These are phyloP conservation scores for Sternarchorhynchus goeldii DNA, from an alignment of 2,797 vertebrate species.

Conservation along the genomic window DNA sequence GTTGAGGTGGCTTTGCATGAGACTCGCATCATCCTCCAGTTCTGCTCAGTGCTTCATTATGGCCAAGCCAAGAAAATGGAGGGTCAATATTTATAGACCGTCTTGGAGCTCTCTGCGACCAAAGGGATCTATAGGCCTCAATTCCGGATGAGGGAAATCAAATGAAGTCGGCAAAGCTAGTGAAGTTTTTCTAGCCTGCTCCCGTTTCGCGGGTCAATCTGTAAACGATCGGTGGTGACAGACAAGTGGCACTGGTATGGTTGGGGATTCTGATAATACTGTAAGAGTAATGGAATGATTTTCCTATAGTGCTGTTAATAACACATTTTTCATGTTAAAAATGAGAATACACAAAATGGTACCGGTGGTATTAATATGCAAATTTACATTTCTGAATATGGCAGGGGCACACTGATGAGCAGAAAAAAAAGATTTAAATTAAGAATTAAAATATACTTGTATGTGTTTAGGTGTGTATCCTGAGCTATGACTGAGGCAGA, in stretches of 20 bases:
- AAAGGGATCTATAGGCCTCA: constrained; percentile 67
- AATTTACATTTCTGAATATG: constrained; percentile 19
- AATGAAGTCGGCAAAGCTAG: constrained; percentile 72
- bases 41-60: constrained; percentile 79
- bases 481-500: constrained; percentile 46
- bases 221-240: constrained; percentile 63
- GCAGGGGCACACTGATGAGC: neutral
- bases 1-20: constrained; percentile 70
- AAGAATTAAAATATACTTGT: neutral
- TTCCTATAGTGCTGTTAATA: neutral
- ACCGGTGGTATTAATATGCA: constrained; percentile 25
- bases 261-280: constrained; percentile 44
- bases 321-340: neutral
- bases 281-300: constrained; percentile 4
- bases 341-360: neutral
- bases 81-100: constrained; percentile 82
- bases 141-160: constrained; percentile 69
- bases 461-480: neutral
- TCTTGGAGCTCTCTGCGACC: constrained; percentile 69
- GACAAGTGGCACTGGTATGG: constrained; percentile 61
- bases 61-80: constrained; percentile 73
- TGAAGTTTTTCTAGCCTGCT: constrained; percentile 49
- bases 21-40: constrained; percentile 69
- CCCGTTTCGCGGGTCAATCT: constrained; percentile 67
- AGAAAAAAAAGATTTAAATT: neutral